These are phyloP conservation scores for Rhagoletis pomonella DNA, from an alignment of 1,140 invertebrate species.

Conservation along the genomic window DNA sequence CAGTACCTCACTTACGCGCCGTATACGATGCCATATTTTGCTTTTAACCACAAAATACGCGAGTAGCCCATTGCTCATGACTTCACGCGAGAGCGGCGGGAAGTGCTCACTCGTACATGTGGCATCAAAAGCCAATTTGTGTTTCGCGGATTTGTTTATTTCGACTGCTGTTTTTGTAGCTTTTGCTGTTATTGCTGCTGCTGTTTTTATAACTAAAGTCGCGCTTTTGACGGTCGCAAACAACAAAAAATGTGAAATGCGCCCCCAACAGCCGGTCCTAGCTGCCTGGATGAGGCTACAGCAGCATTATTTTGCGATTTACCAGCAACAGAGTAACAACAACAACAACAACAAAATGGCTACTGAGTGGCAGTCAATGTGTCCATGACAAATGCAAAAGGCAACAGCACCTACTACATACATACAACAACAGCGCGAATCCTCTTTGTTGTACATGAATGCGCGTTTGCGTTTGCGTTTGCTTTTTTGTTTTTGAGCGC, in stretches of 20 bases:
- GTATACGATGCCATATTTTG: conserved; percentile 1
- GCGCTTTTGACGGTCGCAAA: not conserved
- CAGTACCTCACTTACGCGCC: not conserved
- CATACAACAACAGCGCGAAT: not conserved
- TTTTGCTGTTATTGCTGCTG: not conserved
- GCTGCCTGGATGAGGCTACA: not conserved
- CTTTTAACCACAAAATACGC: conserved; percentile 19
- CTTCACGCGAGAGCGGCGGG: not conserved
- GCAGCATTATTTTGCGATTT: not conserved
- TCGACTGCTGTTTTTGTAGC: not conserved
- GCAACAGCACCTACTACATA: not conserved
- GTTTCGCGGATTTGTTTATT: not conserved
- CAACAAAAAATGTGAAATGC: conserved; percentile 5
- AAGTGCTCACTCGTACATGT: not conserved
- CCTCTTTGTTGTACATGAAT: not conserved
- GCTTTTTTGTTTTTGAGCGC: not conserved
- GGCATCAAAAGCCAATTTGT: conserved; percentile 45
- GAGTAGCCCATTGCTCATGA: not conserved
- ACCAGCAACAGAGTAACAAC: not conserved
- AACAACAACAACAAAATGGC: not conserved
- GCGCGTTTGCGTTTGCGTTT: not conserved
- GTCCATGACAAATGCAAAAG: not conserved
- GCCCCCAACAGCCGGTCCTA: not conserved
- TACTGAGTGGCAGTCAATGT: not conserved
- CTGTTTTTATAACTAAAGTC: not conserved